Percentiles rank a stretch among this genome's conserved stretches.
Evolutionary conservation across 2,113 vertebrate genomes (phyloP).

Genomic region (Stomatorhinus ivindoensis): DNA sequence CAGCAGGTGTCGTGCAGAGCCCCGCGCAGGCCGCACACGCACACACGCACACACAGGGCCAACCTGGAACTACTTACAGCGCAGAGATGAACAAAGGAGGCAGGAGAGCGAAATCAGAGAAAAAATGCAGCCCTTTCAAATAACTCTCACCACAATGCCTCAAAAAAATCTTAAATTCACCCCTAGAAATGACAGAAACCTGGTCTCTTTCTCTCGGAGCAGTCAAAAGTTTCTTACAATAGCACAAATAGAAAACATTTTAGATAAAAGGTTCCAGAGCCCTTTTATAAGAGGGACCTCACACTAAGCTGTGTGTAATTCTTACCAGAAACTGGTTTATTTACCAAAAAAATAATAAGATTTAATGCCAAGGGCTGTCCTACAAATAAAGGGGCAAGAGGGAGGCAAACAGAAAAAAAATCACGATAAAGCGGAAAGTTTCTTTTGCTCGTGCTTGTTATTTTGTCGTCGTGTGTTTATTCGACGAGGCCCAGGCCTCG

Average conservation of each 20-base stretch:
- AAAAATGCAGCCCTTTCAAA: constrained; percentile 68
- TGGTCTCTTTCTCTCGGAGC: constrained; percentile 68
- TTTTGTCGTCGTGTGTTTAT: constrained; percentile 54
- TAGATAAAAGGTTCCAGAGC: constrained; percentile 71
- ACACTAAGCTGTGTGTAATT: constrained; percentile 92
- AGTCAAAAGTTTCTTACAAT: constrained; percentile 71
- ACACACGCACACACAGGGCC: constrained; percentile 20
- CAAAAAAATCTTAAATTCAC: constrained; percentile 59
- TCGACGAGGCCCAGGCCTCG: constrained; percentile 41
- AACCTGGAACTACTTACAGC: constrained; percentile 65
- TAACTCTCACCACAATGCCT: constrained; percentile 70
- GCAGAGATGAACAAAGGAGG: constrained; percentile 59
- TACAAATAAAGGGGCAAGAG: constrained; percentile 83
- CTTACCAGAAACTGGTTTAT: constrained; percentile 98
- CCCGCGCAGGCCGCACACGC: constrained; percentile 24
- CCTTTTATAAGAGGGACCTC: constrained; percentile 89
- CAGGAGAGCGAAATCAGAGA: constrained; percentile 45
- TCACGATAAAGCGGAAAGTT: constrained; percentile 44
- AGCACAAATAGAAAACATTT: constrained; percentile 80
- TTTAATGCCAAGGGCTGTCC: constrained; percentile 86
- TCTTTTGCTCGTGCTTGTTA: constrained; percentile 49
- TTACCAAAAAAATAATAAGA: constrained; percentile 87
- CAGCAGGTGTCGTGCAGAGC: constrained; percentile 55
- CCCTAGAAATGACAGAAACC: constrained; percentile 65
- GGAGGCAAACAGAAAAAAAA: constrained; percentile 18